Evolutionary conservation across 2,888 invertebrate species (phyloP), one percentile per base, ranked within the genome.

Genomic region (Caenorhabditis panamensis): DNA sequence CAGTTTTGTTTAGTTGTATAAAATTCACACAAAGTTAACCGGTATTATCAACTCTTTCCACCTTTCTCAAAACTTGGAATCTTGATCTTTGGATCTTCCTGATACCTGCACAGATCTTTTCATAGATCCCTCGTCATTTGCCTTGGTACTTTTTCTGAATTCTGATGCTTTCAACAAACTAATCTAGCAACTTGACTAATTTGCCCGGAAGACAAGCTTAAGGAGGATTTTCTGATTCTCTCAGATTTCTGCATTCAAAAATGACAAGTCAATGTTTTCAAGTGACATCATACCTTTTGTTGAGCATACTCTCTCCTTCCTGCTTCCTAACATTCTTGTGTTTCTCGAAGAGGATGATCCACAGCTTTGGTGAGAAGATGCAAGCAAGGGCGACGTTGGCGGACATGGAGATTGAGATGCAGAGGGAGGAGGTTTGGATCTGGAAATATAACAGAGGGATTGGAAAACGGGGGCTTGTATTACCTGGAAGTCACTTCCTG

Each of bases 401-500:
- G 87, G 94, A 94, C 89, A 94, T 92, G 85, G 94, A 94, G 56
- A 94, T 94, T 47, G 94, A 94, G 86, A 94, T 93, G 91, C 94
- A 94, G 28, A 94, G 91, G 0, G 94, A 94, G 13, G 94, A 94
- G 64, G 94, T 94, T 91, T 94, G 94, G 63, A 94, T 94, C 94
- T 94, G 92, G n/a, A n/a, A n/a, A n/a, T n/a, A n/a, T n/a, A n/a
- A n/a, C n/a, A n/a, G n/a, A 69, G 87, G 79, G 16, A 18, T 4
- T 41, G 2, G 11, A 41, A 13, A 11, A 16, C 11, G 6, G 8
- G 13, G 36, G 11, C 9, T 24, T 22, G 26, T 2, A 16, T 6
- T 11, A 94, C 95, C 93, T 94, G 94, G 89, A 94, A 95, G 82
- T 95, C 94, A 90, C 94, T 94, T 86, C 94, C 93, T 9, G 95